These are phyloP conservation scores for Steinernema scapterisci DNA, from an alignment of 2,888 invertebrate genomes.

Conservation along the genomic window DNA sequence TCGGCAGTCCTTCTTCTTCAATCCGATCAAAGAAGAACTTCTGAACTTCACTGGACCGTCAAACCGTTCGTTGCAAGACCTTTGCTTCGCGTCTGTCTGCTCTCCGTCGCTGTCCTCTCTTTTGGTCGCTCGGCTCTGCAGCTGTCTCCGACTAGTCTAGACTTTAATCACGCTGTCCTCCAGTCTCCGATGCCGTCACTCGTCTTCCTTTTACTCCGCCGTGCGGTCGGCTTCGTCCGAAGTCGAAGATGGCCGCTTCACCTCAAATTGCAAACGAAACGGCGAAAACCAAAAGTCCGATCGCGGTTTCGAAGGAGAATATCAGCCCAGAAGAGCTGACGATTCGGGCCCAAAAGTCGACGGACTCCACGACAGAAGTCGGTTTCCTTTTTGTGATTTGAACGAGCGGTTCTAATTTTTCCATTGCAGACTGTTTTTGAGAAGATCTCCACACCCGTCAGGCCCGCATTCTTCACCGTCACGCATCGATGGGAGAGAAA, in stretches of 20 bases:
- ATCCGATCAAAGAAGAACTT: too few species aligned
- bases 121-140: too few species aligned
- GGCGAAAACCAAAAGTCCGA: not conserved
- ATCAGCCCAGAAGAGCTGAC: too few species aligned
- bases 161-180: not conserved
- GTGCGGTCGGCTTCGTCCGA: not conserved
- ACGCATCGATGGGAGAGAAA: conserved; percentile 15
- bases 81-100: too few species aligned
- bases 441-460: not conserved
- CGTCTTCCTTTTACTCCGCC: too few species aligned
- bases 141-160: not conserved
- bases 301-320: not conserved
- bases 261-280: not conserved
- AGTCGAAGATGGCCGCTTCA: not conserved
- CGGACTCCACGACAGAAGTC: not conserved
- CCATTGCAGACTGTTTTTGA: not conserved
- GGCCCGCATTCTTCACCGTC: not conserved
- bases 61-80: too few species aligned
- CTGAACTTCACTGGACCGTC: too few species aligned
- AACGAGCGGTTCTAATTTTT: not conserved
- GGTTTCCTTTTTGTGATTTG: not conserved
- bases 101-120: too few species aligned
- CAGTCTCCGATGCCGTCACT: too few species aligned
- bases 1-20: too few species aligned
- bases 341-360: not conserved